A percentile compares a stretch with the other conserved stretches of the same genome.
Conservation (phyloP, 1,140 invertebrate species). For the Pseudomyrmex sp. region DNA sequence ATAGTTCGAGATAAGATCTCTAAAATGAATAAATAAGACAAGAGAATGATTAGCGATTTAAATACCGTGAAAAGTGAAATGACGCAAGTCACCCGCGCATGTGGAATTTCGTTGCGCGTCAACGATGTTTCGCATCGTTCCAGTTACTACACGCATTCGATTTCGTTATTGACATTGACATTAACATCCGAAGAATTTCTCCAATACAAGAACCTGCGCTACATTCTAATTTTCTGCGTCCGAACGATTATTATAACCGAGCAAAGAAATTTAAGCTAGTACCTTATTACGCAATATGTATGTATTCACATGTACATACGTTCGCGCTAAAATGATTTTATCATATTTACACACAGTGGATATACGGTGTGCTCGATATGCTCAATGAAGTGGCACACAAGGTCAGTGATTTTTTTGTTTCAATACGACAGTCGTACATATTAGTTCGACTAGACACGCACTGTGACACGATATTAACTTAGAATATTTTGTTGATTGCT, state of each 20-base stretch:
- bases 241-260: no score
- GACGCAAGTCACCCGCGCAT: background rate
- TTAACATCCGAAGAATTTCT: conserved; percentile 1
- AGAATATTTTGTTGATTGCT: background rate
- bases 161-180: conserved; percentile 35
- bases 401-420: conserved; percentile 12
- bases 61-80: conserved; percentile 7
- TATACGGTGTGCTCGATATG: background rate
- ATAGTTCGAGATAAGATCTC: background rate
- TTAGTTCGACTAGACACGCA: conserved; percentile 9
- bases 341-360: background rate
- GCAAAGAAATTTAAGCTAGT: background rate
- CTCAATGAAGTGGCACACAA: conserved; percentile 10
- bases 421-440: background rate
- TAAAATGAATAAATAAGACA: background rate
- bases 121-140: conserved; percentile 3
- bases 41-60: background rate
- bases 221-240: background rate
- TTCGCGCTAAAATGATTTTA: background rate
- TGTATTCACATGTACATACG: background rate
- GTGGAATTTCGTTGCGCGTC: conserved; percentile 17
- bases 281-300: background rate
- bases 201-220: no score
- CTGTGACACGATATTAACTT: conserved; percentile 8
- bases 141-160: conserved; percentile 14